phyloP scores from a whole-genome alignment of 2,113 vertebrate species.

The Pelecanoides urinatrix region DNA sequence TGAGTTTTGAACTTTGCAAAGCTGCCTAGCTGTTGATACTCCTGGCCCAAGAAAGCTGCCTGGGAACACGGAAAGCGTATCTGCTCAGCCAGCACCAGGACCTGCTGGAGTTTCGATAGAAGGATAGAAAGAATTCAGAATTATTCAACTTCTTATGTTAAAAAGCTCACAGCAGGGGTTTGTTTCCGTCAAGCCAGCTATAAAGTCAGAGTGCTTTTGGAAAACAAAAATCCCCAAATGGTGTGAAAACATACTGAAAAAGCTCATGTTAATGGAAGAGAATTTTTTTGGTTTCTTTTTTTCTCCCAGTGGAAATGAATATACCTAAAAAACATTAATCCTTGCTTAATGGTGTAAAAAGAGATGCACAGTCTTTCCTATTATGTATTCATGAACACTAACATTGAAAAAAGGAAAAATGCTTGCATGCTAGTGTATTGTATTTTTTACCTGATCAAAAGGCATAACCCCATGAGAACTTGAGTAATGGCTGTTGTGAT shows the following conservation, averaged over 20 bases:
- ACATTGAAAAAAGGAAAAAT: background rate
- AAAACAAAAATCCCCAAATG: background rate
- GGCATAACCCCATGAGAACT: background rate
- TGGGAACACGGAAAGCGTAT: rapidly evolving
- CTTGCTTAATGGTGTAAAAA: slow-evolving; percentile 27
- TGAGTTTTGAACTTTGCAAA: background rate
- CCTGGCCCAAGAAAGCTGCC: background rate
- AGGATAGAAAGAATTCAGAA: background rate
- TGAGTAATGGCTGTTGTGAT: rapidly evolving
- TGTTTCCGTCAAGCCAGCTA: background rate
- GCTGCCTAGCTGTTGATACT: background rate
- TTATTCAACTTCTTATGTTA: background rate
- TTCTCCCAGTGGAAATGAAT: background rate
- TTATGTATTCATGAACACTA: background rate
- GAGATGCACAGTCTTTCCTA: background rate
- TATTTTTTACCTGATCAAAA: background rate
- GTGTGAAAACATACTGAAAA: background rate
- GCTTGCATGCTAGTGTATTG: background rate
- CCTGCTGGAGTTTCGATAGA: background rate
- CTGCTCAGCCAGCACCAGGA: background rate
- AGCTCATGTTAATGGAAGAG: background rate
- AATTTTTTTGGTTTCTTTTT: background rate
- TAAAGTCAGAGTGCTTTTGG: background rate
- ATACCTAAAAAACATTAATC: background rate
- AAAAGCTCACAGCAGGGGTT: background rate